These are phyloP conservation scores for Porites divaricata DNA, from an alignment of 92 coral and sea anemone genomes.

Conservation along the genomic window DNA sequence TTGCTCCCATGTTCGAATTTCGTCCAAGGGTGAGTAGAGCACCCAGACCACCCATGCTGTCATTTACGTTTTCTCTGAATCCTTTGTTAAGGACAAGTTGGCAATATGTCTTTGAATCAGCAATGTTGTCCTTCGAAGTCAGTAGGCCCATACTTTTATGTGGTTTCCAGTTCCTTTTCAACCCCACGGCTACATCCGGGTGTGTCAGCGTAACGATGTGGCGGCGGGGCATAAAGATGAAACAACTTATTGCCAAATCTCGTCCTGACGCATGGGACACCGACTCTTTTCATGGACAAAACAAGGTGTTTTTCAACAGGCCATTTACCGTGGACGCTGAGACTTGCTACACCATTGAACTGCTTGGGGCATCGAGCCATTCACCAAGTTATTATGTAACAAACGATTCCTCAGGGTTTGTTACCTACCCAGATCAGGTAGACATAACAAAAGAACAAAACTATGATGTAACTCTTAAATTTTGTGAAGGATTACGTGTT, in stretches of 20 bases:
- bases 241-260: constrained; percentile 6
- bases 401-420: neutral
- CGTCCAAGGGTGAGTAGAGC: neutral
- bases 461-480: neutral
- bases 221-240: neutral
- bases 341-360: constrained; percentile 9
- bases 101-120: neutral
- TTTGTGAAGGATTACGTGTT: neutral
- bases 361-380: neutral
- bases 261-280: neutral
- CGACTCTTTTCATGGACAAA: neutral
- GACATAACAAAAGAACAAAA: neutral
- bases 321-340: neutral
- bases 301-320: constrained; percentile 9
- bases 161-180: constrained; percentile 1
- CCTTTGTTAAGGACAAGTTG: neutral
- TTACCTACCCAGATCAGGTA: neutral
- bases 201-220: neutral
- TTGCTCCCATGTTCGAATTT: neutral
- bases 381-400: neutral
- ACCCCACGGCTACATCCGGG: neutral
- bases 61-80: neutral
- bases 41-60: neutral
- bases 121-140: neutral
- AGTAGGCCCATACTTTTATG: neutral